These are phyloP conservation scores for Cataglyphis cursor DNA, from an alignment of 2,888 invertebrate species.

Conservation along the genomic window DNA sequence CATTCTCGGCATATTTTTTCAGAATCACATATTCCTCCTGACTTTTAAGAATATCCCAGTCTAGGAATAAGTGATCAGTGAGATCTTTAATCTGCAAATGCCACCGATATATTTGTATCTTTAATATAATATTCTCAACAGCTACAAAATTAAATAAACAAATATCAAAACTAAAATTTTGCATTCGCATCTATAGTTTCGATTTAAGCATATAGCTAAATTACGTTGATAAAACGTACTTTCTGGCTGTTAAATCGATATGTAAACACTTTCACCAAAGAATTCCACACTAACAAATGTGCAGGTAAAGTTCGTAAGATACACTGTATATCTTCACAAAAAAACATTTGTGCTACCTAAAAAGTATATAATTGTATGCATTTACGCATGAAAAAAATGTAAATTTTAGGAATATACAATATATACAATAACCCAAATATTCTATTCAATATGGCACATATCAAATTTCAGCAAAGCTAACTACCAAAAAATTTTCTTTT, in stretches of 20 bases:
- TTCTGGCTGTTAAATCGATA: slow-evolving; percentile 9
- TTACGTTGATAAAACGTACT: not conserved
- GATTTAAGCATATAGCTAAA: not conserved
- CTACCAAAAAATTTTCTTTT: not conserved
- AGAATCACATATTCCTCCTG: slow-evolving; percentile 4
- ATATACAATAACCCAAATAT: not conserved
- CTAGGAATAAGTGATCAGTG: slow-evolving; percentile 13
- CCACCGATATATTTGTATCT: not conserved
- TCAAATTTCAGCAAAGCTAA: not conserved
- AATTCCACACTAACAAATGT: not conserved
- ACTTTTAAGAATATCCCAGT: slow-evolving; percentile 11
- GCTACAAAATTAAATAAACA: not conserved
- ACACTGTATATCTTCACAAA: slow-evolving; percentile 11
- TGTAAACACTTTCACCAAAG: slow-evolving; percentile 10
- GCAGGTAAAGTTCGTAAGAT: slow-evolving; percentile 17
- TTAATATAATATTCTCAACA: not conserved
- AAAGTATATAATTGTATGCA: not conserved
- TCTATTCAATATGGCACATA: not conserved
- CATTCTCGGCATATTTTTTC: slow-evolving; percentile 12
- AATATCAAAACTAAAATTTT: not conserved
- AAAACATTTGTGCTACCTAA: not conserved
- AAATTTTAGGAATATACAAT: not conserved
- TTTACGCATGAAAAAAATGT: not conserved
- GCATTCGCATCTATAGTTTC: not conserved
- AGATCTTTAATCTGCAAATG: slow-evolving; percentile 29